Base-by-base conservation (phyloP, 2,113 vertebrate genomes). In the Grammomys surdaster region DNA sequence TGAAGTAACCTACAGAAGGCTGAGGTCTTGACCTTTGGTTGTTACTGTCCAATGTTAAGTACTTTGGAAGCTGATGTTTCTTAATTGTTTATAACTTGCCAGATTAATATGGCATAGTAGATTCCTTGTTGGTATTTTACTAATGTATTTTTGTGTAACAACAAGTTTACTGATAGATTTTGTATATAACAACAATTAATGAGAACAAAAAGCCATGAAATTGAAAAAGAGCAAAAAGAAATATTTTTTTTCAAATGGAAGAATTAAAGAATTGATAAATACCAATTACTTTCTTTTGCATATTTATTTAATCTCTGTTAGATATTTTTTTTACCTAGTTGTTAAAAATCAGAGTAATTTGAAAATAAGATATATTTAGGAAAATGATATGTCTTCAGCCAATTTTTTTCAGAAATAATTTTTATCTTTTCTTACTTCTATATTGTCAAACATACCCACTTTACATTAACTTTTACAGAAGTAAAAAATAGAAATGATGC, bases 401-500 rank as follows among this genome's bases (percentile, higher is more conserved):
- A 28, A 8, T 69, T 33, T 90, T 48, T 95, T 84, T 14, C 88
- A 89, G 60, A 93, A 91, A 67, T 0, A 78, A 51, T 33, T 60
- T n/a, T 24, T 94, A 36, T 89, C 28, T 58, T 94, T 75, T 26
- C 51, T 67, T 20, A 17, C 82, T 72, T 85, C 88, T 26, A 69
- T 54, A 24, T 73, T 90, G 58, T 10, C 16, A 65, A 36, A 20
- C 5, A 56, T 19, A 46, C 3, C 36, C 26, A 72, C 11, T 75
- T 87, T 33, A 90, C 31, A 87, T 67, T 73, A 63, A 93, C 28
- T 76, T 85, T 81, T 85, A 24, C 7, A 65, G 12, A 92, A 94
- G 3, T 72, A 31, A 58, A 26, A 56, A 88, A 31, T 28, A 88
- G 51, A 93, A 93, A 58, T 72, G 7, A 24, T 6, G 87, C 63